Evolutionary conservation across 2,888 invertebrate genomes (phyloP), one percentile per base, ranked within the genome.

Genomic region (Ceraclea dissimilis): DNA sequence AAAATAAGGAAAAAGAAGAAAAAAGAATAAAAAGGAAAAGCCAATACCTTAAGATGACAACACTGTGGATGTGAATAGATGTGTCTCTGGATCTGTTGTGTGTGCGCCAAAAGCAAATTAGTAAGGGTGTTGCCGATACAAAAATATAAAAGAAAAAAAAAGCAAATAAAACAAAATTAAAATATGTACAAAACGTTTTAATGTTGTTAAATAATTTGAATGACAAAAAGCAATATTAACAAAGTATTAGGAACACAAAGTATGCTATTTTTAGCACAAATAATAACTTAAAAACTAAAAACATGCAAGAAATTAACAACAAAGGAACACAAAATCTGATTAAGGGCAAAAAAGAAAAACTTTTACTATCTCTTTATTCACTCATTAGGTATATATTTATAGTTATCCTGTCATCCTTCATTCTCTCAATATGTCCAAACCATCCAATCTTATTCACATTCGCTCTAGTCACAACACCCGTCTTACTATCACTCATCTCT

Each of bases 1-100:
- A 6, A 10, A 26, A 6, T 26, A 26, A 26, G 10, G 26, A 26
- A 59, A 51, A 58, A 60, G 60, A 62, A 62, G 61, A 34, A 58
- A 60, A 53, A 57, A 56, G 51, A 59, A 58, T 62, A 49, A 46
- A 57, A 62, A 61, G 59, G 60, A 55, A 63, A 61, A 65, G 63
- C 52, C 44, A 46, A 69, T 76, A 77, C 77, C 77, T 77, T 74
- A 13, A 39, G 21, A 59, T 71, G 67, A 70, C 74, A 74, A 67
- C 74, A 76, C 74, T 72, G 75, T 69, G 73, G 71, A 68, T 71
- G 74, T 62, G 67, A 64, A 69, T 73, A 73, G 68, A 73, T 70
- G 72, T 75, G 74, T 54, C 60, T 56, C 60, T 56, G 60, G 52
- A 59, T 49, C 60, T 60, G 60, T 52, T 20, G 50, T 56, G 51